Evolutionary conservation across 2,888 invertebrate species (phyloP).

Genomic region (Fissipunctia ypsillon): DNA sequence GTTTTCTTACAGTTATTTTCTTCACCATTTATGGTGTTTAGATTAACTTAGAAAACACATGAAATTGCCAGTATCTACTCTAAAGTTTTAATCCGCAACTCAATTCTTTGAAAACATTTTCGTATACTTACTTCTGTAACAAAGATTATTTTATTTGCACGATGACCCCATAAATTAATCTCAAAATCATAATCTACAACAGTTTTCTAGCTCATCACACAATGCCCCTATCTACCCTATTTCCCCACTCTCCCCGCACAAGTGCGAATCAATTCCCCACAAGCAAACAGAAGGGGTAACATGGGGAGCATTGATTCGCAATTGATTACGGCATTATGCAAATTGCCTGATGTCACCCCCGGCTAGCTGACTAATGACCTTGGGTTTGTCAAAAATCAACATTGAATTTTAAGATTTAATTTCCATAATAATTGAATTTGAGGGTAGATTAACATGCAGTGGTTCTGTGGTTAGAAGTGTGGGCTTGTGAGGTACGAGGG

Average conservation of each 20-base stretch:
- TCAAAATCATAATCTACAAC: constrained; percentile 17
- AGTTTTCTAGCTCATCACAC: constrained; percentile 53
- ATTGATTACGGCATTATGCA: constrained; percentile 68
- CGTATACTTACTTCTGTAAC: too few species aligned
- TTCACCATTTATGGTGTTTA: too few species aligned
- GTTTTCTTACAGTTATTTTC: too few species aligned
- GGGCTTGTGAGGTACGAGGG: not conserved
- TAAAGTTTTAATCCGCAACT: too few species aligned
- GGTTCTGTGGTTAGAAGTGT: not conserved
- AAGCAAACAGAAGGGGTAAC: constrained; percentile 64
- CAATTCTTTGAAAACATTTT: too few species aligned
- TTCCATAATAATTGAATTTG: constrained; percentile 45
- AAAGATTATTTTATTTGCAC: too few species aligned
- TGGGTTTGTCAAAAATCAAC: constrained; percentile 64
- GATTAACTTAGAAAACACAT: too few species aligned
- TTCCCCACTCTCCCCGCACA: constrained; percentile 13
- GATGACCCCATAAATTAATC: not conserved
- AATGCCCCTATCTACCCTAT: constrained; percentile 17
- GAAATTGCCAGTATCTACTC: too few species aligned
- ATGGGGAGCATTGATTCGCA: constrained; percentile 58
- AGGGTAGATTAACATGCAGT: constrained; percentile 13
- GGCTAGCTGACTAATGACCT: constrained; percentile 42
- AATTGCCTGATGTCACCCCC: constrained; percentile 51
- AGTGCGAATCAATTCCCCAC: constrained; percentile 60
- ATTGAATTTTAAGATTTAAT: constrained; percentile 61